These are phyloP conservation scores for Phaethon lepturus DNA, from an alignment of 2,113 vertebrate genomes.

Conservation along the genomic window DNA sequence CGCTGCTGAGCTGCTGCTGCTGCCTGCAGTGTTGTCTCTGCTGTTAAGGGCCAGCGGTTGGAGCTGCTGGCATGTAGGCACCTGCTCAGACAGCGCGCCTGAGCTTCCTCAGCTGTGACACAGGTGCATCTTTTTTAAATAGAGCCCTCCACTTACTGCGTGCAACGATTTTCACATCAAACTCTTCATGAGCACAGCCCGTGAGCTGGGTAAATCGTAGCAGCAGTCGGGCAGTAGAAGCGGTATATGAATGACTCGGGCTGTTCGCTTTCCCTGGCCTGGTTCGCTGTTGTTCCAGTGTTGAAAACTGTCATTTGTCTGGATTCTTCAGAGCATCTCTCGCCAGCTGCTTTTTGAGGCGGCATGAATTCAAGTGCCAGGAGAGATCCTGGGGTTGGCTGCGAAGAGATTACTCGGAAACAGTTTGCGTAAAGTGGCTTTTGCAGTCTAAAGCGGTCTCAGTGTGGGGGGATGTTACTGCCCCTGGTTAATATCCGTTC, in stretches of 20 bases:
- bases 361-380: background rate
- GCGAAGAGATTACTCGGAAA: background rate
- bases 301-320: background rate
- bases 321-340: background rate
- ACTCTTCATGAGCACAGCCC: background rate
- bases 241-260: background rate
- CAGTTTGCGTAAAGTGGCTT: background rate
- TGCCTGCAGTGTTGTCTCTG: background rate
- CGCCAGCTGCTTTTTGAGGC: background rate
- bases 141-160: fast-evolving
- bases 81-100: background rate
- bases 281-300: background rate
- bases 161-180: fast-evolving
- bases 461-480: background rate
- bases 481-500: background rate
- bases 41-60: background rate
- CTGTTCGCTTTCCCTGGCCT: background rate
- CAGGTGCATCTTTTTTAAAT: slow-evolving; percentile 12
- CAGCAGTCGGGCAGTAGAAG: background rate
- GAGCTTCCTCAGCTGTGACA: background rate
- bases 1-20: background rate
- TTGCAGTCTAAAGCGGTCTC: background rate
- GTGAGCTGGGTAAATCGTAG: background rate
- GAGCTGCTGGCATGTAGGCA: slow-evolving; percentile 36
- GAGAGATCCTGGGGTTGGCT: background rate